Evolutionary conservation across 2,888 invertebrate genomes (phyloP).

Genomic region (Clunio marinus): DNA sequence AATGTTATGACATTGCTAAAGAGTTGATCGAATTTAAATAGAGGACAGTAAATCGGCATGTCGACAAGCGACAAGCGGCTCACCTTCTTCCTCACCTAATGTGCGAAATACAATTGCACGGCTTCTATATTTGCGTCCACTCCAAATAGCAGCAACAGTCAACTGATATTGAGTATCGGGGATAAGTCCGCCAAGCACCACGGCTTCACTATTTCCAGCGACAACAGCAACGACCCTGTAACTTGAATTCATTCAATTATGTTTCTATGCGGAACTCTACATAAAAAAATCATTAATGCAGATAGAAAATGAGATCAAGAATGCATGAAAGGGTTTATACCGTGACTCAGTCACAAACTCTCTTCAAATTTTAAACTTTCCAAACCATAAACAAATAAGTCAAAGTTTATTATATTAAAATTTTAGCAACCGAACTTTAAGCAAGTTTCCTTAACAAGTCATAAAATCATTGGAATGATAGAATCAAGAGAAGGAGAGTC

Average conservation of each 20-base stretch:
- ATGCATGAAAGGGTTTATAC: no score
- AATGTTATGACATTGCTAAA: not conserved
- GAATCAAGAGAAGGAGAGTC: no score
- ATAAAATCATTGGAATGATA: no score
- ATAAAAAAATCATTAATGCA: no score
- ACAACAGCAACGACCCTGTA: conserved; percentile 91
- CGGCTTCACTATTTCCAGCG: conserved; percentile 83
- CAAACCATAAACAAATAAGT: no score
- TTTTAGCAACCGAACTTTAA: no score
- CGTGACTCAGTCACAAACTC: no score
- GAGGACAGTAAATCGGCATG: not conserved
- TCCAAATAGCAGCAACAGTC: conserved; percentile 78
- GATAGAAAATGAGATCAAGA: no score
- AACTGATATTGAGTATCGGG: conserved; percentile 87
- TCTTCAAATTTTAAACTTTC: no score
- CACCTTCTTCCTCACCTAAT: conserved; percentile 59
- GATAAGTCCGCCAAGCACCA: conserved; percentile 73
- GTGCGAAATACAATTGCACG: conserved; percentile 87
- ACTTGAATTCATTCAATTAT: conserved; percentile 70
- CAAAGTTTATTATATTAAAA: no score
- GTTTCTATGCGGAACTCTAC: conserved; percentile 42
- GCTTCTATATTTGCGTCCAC: conserved; percentile 74
- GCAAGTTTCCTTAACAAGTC: no score
- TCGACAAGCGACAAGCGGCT: no score
- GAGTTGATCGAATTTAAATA: not conserved